Evolutionary conservation across 2,113 vertebrate species (phyloP).

Genomic region (Ibidorhyncha struthersii): DNA sequence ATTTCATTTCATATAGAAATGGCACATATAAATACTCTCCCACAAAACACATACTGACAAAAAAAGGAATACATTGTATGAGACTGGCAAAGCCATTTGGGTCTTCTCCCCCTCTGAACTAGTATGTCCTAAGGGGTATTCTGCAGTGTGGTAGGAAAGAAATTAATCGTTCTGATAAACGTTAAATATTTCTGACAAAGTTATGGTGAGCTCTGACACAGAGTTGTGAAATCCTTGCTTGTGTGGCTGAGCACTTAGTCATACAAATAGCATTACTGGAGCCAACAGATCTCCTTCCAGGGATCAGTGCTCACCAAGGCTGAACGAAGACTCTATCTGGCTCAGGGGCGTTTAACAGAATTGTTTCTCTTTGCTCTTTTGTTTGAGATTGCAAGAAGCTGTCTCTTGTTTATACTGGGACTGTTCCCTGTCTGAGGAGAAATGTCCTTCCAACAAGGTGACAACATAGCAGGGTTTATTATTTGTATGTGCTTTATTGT

Average conservation of each 20-base stretch:
- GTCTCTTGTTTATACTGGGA: not conserved
- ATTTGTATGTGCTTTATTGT: not conserved
- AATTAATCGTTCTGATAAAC: not conserved
- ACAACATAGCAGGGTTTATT: not conserved
- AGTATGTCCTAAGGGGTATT: not conserved
- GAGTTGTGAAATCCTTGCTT: not conserved
- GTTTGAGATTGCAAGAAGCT: not conserved
- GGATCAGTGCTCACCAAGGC: not conserved
- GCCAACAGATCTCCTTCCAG: not conserved
- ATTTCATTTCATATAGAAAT: not conserved
- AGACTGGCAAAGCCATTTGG: not conserved
- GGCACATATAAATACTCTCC: not conserved
- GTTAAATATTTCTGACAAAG: not conserved
- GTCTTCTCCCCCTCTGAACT: not conserved
- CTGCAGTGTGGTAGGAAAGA: not conserved
- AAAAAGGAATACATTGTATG: not conserved
- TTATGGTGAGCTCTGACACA: not conserved
- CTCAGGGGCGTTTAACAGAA: not conserved
- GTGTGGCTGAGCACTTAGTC: not conserved
- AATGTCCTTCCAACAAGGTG: not conserved
- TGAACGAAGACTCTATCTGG: not conserved
- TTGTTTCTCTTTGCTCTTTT: not conserved
- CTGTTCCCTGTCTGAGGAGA: not conserved
- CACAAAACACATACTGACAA: not conserved
- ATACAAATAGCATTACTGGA: not conserved